Evolutionary conservation across 2,797 vertebrate genomes (phyloP), one percentile per base, ranked within the genome.

Genomic region (Echiichthys vipera): DNA sequence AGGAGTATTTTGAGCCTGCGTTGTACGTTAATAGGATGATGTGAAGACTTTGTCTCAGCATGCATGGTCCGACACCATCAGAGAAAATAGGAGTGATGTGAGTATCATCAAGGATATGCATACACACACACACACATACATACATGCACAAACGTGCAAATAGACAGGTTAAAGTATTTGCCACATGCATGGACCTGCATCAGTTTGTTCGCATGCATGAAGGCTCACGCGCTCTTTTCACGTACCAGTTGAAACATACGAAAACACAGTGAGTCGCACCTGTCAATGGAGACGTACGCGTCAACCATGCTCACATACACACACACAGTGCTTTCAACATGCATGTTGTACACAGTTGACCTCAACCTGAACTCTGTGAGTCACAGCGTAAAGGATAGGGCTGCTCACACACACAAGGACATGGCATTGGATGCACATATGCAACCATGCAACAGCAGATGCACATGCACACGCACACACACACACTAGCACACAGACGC

Each of bases 1-100:
- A 71, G 24, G 51, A 81, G 80, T 65, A 32, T 87, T 86, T 87
- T 90, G 84, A 89, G 88, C 78, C 76, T 88, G 70, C 80, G 30
- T 86, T 87, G 78, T 88, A 77, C 76, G 24, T 90, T 87, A 87
- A 82, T 87, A 87, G 81, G 85, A 72, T 72, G 79, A 87, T 72
- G 65, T 25, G 84, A 87, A 85, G 84, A 64, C 74, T 87, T 87
- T 71, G 66, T 85, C 79, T 86, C 82, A 88, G 56, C 71, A 77
- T 83, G 85, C 78, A 85, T 87, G 87, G 85, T 85, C 81, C 78
- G 10, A 84, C 76, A 78, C 25, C 77, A 39, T 79, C 84, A 84
- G 56, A 77, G 67, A 83, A 72, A 83, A 80, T 89, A 87, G 63
- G 74, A 89, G n/a, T 42, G 46, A 84, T 84, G 81, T 86, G 79